A percentile compares a stretch with the other conserved stretches of the same genome.
These are phyloP conservation scores for Apamea crenata DNA, from an alignment of 2,888 invertebrate genomes.

Conservation along the genomic window DNA sequence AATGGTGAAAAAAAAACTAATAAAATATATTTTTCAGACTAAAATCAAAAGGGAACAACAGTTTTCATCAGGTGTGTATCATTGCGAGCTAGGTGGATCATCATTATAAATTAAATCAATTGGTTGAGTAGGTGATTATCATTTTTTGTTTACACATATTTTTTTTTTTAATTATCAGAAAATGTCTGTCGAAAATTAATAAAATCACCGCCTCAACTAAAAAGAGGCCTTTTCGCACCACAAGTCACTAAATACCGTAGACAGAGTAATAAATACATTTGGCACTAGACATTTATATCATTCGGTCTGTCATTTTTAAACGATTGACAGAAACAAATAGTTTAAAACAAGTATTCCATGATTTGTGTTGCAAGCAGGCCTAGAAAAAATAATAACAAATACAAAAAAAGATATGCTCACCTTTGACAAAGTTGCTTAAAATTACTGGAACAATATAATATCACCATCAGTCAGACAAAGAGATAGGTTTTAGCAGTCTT, in stretches of 20 bases:
- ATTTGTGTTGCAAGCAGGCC: not conserved
- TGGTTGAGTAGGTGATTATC: not conserved
- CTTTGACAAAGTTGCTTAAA: constrained; percentile 20
- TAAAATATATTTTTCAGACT: constrained; percentile 71
- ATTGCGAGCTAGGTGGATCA: constrained; percentile 92
- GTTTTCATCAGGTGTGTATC: constrained; percentile 91
- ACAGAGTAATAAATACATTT: not conserved
- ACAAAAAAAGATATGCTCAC: constrained; percentile 30
- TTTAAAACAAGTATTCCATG: not conserved
- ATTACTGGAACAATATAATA: constrained; percentile 1
- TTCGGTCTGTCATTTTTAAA: not conserved
- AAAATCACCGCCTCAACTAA: constrained; percentile 17
- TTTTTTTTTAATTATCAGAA: not conserved
- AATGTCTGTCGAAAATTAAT: not conserved
- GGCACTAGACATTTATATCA: not conserved
- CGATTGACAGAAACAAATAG: not conserved
- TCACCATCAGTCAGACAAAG: not conserved
- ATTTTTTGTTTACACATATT: too few species aligned
- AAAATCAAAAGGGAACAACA: constrained; percentile 90
- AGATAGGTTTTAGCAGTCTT: not conserved
- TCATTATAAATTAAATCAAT: constrained; percentile 76
- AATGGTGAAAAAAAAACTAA: rapidly evolving
- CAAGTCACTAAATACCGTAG: not conserved
- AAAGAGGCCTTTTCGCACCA: not conserved
- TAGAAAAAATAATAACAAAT: not conserved